Conservation (phyloP, 2,888 invertebrate genomes). For the Dascillus cervinus region DNA sequence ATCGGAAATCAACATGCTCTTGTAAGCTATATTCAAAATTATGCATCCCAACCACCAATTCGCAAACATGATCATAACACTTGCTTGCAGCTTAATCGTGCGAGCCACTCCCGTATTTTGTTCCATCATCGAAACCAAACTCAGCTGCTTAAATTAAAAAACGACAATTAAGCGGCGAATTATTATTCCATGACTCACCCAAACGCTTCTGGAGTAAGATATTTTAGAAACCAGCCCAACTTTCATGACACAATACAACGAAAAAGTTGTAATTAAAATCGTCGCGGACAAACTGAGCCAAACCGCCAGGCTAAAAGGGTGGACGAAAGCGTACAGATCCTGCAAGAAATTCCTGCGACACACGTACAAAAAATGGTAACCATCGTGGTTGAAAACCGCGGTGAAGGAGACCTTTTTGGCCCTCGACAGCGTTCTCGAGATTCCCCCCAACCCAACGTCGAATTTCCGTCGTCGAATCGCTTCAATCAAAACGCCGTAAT, state of each 20-base stretch:
- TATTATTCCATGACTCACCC: too few relatives aligned
- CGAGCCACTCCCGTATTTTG: constrained; percentile 7
- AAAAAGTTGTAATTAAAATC: constrained; percentile 5
- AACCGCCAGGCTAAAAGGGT: constrained; percentile 10
- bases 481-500: neutral
- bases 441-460: constrained; percentile 8
- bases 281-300: constrained; percentile 5
- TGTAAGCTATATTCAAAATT: constrained; percentile 11
- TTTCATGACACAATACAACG: constrained; percentile 6
- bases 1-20: constrained; percentile 12
- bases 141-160: too few relatives aligned
- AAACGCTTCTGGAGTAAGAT: constrained; percentile 7
- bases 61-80: constrained; percentile 6
- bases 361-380: constrained; percentile 15
- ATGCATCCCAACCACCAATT: constrained; percentile 13
- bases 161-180: too few relatives aligned
- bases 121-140: constrained; percentile 7
- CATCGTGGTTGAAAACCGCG: constrained; percentile 12
- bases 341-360: constrained; percentile 7
- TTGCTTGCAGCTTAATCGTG: constrained; percentile 4
- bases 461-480: constrained; percentile 2
- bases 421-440: constrained; percentile 11
- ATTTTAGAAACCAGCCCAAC: constrained; percentile 1
- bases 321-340: constrained; percentile 9
- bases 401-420: constrained; percentile 10